Evolutionary conservation across 2,113 vertebrate species (phyloP).

Genomic region (Vireo altiloquus): DNA sequence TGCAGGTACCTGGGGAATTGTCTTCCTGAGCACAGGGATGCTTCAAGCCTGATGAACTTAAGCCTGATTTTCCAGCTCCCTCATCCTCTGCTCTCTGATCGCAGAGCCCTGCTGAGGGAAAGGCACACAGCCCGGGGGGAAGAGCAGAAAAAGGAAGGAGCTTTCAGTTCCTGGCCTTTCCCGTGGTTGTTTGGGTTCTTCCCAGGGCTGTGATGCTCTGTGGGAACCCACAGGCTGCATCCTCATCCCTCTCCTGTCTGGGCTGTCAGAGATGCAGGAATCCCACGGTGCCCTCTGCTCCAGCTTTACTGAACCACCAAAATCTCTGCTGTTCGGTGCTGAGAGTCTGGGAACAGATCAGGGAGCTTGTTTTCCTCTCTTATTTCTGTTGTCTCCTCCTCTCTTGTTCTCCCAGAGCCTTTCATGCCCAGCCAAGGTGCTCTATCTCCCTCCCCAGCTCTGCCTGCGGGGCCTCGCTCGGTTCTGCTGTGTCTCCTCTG

Average conservation of each 20-base stretch:
- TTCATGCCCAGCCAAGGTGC: not conserved
- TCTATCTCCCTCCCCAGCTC: not conserved
- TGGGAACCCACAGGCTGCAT: not conserved
- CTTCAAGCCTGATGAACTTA: not conserved
- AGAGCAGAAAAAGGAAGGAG: not conserved
- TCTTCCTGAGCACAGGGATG: not conserved
- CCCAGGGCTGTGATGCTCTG: fast-evolving
- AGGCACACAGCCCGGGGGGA: too few relatives aligned
- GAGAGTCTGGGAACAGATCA: not conserved
- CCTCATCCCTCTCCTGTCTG: not conserved
- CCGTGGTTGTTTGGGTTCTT: not conserved
- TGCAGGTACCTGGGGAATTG: not conserved
- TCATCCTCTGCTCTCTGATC: not conserved
- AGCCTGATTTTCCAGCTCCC: not conserved
- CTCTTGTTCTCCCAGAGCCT: not conserved
- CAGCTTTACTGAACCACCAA: not conserved
- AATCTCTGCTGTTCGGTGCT: not conserved
- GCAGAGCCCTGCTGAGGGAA: not conserved
- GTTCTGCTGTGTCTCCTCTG: not conserved
- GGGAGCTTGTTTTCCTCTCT: not conserved
- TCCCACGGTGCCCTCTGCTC: not conserved
- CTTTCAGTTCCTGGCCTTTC: not conserved
- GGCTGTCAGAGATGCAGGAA: not conserved
- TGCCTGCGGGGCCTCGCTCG: not conserved
- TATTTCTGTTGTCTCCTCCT: not conserved